Conservation (phyloP, 2,113 vertebrate genomes). For the Chaetorhynchus papuensis region DNA sequence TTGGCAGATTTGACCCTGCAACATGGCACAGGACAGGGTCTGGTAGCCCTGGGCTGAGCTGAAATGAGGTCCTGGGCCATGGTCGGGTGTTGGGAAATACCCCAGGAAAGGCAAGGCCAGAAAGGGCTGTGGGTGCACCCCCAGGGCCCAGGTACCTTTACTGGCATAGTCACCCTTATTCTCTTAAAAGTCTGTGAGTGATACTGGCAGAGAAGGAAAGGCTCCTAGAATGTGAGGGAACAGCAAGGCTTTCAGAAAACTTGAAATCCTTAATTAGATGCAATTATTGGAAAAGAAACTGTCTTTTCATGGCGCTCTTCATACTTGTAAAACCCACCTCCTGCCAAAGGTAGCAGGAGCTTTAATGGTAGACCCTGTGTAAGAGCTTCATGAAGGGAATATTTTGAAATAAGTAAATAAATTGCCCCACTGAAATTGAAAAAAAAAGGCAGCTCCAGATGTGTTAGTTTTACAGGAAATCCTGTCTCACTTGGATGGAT, state of each 20-base stretch:
- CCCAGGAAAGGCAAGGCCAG: background rate
- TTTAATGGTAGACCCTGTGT: background rate
- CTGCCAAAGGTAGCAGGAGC: conserved; percentile 13
- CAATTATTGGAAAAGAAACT: background rate
- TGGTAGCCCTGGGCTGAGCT: background rate
- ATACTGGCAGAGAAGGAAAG: background rate
- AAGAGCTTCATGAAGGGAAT: background rate
- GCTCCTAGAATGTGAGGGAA: background rate
- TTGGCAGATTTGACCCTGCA: background rate
- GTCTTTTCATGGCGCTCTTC: background rate
- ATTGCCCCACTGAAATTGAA: background rate
- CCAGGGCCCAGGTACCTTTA: background rate
- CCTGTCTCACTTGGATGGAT: conserved; percentile 49
- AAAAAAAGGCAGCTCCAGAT: background rate
- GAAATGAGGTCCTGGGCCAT: background rate
- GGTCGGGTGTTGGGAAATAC: background rate
- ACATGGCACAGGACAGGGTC: background rate
- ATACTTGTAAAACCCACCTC: background rate
- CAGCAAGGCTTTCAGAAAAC: conserved; percentile 33
- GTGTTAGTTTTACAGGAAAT: conserved; percentile 55
- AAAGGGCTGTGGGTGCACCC: background rate
- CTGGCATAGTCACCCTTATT: background rate
- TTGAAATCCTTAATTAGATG: background rate
- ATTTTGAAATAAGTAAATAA: conserved; percentile 41
- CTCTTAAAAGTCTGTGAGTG: background rate